Conservation (phyloP, 1,140 invertebrate genomes). For the Trissolcus basalis region DNA sequence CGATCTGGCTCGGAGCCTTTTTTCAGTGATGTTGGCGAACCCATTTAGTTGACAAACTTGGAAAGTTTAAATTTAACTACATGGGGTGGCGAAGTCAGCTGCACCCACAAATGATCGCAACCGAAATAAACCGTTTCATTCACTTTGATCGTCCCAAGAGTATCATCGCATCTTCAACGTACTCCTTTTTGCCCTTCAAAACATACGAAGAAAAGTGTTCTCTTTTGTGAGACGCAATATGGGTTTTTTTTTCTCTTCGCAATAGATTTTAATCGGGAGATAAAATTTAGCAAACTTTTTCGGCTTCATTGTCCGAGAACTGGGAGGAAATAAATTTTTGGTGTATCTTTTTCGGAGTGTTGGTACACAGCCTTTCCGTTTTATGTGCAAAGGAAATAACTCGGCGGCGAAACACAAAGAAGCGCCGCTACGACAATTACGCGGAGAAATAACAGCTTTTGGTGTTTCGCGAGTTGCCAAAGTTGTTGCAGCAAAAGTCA, state of each 20-base stretch:
- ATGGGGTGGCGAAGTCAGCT: slow-evolving; percentile 56
- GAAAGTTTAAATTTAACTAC: slow-evolving; percentile 64
- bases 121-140: slow-evolving; percentile 30
- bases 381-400: slow-evolving; percentile 47
- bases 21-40: neutral
- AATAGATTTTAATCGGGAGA: neutral
- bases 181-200: neutral
- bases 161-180: slow-evolving; percentile 26
- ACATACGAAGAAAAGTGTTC: neutral
- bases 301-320: neutral
- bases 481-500: slow-evolving; percentile 48
- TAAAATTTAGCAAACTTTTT: slow-evolving; percentile 14
- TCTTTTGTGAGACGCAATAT: neutral
- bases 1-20: slow-evolving; percentile 10
- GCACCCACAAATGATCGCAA: slow-evolving; percentile 45
- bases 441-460: slow-evolving; percentile 56
- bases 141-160: slow-evolving; percentile 5
- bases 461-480: slow-evolving; percentile 50
- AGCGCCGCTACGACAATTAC: slow-evolving; percentile 49
- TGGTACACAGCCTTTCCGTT: slow-evolving; percentile 19
- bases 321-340: slow-evolving; percentile 22
- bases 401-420: slow-evolving; percentile 54
- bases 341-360: slow-evolving; percentile 13
- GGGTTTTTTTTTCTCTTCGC: neutral
- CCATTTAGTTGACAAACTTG: slow-evolving; percentile 26